A percentile compares a stretch with the other conserved stretches of the same genome.
phyloP scores from a whole-genome alignment of 2,888 invertebrate species.

The Parnassius glacialis region DNA sequence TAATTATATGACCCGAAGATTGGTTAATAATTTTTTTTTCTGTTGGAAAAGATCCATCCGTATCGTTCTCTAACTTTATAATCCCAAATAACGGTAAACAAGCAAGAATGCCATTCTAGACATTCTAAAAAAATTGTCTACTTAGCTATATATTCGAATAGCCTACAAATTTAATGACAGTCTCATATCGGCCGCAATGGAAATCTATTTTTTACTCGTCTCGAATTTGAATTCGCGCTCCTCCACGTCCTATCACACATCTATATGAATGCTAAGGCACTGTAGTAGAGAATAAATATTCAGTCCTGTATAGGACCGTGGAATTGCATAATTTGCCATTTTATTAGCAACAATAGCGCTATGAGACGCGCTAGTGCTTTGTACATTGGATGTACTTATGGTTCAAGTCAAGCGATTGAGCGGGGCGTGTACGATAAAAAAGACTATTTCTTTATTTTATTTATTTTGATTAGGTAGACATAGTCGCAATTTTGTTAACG shows the following conservation, averaged over 20 bases:
- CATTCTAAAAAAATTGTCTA: constrained; percentile 10
- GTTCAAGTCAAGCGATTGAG: constrained; percentile 22
- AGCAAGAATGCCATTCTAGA: constrained; percentile 14
- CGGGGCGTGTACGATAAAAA: not conserved
- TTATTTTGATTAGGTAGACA: too few relatives aligned
- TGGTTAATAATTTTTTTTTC: not conserved
- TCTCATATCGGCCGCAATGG: constrained; percentile 14
- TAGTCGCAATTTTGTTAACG: too few relatives aligned
- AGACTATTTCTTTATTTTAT: too few relatives aligned
- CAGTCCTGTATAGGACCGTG: constrained; percentile 41
- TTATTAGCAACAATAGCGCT: constrained; percentile 46
- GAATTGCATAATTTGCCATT: constrained; percentile 49
- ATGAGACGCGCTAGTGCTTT: constrained; percentile 36
- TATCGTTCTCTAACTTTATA: constrained; percentile 14
- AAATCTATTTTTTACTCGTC: constrained; percentile 26
- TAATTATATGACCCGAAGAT: too few relatives aligned
- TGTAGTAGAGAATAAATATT: constrained; percentile 42
- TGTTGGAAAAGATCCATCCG: constrained; percentile 9
- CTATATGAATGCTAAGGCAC: constrained; percentile 34
- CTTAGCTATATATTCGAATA: constrained; percentile 2
- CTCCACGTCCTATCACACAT: constrained; percentile 24
- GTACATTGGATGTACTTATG: constrained; percentile 25
- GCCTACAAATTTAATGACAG: constrained; percentile 18
- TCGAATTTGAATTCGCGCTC: constrained; percentile 25
- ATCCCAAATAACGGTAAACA: constrained; percentile 15